Percentiles rank a stretch among this genome's conserved stretches.
Conservation (phyloP, 2,888 invertebrate species). For the Rhingia campestris region DNA sequence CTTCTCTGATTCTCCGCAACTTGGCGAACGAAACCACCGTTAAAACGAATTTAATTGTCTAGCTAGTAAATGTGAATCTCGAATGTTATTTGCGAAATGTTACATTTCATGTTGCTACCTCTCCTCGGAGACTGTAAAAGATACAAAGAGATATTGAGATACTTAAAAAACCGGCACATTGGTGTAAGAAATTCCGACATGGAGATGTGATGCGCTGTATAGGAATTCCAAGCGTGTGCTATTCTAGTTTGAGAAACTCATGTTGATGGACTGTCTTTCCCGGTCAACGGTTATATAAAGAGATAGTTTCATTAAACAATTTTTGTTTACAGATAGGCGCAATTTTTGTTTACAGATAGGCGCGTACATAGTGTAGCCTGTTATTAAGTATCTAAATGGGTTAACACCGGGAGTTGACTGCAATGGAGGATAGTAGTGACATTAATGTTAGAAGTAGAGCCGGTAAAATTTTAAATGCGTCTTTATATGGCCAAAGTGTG, state of each 20-base stretch:
- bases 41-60: slow-evolving; percentile 66
- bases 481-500: not conserved
- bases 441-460: not conserved
- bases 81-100: slow-evolving; percentile 46
- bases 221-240: slow-evolving; percentile 1
- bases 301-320: not conserved
- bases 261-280: slow-evolving; percentile 11
- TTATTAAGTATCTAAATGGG: slow-evolving; percentile 33
- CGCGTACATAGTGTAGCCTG: not conserved
- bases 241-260: not conserved
- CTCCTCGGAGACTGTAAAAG: not conserved
- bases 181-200: slow-evolving; percentile 1
- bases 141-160: not conserved
- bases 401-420: slow-evolving; percentile 25
- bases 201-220: not conserved
- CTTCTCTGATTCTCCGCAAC: slow-evolving; percentile 21
- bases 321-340: slow-evolving; percentile 18
- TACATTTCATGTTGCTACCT: slow-evolving; percentile 28
- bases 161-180: not conserved
- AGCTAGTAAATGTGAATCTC: slow-evolving; percentile 32
- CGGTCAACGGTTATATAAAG: slow-evolving; percentile 17
- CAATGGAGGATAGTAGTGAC: slow-evolving; percentile 11
- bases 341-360: slow-evolving; percentile 9
- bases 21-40: slow-evolving; percentile 49
- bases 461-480: not conserved